Evolutionary conservation across 2,888 invertebrate species (phyloP).

Genomic region (Choristoneura rosaceana): DNA sequence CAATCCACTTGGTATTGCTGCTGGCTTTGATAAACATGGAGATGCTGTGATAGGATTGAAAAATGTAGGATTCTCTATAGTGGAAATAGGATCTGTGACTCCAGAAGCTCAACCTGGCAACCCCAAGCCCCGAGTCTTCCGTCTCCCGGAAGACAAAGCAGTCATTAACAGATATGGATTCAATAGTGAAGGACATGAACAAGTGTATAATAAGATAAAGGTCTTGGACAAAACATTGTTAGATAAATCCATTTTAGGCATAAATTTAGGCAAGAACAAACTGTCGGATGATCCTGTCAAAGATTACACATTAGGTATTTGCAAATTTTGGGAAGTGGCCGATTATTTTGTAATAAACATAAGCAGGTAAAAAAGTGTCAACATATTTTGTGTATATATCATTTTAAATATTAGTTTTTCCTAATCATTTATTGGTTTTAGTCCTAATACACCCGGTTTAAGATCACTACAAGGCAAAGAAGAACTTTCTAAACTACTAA

Average conservation of each 20-base stretch:
- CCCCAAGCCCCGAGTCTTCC: conserved; percentile 96
- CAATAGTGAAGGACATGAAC: conserved; percentile 96
- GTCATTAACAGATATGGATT: conserved; percentile 96
- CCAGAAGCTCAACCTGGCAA: conserved; percentile 97
- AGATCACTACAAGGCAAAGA: conserved; percentile 92
- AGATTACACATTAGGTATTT: conserved; percentile 95
- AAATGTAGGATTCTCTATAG: conserved; percentile 96
- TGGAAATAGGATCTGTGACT: conserved; percentile 98
- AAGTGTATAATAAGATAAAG: conserved; percentile 88
- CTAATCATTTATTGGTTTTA: conserved; percentile 63
- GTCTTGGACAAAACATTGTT: conserved; percentile 80
- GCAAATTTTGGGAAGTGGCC: conserved; percentile 92
- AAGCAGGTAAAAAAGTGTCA: conserved; percentile 86
- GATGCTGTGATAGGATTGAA: conserved; percentile 94
- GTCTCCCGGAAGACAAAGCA: conserved; percentile 93
- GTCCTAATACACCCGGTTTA: conserved; percentile 98
- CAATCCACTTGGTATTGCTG: conserved; percentile 99
- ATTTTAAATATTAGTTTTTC: neutral
- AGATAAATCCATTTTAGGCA: conserved; percentile 90
- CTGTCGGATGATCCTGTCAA: conserved; percentile 88
- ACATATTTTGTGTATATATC: conserved; percentile 18
- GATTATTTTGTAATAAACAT: conserved; percentile 99
- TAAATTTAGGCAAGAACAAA: conserved; percentile 99
- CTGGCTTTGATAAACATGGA: conserved; percentile 99
- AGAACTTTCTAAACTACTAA: conserved; percentile 89